phyloP scores from a whole-genome alignment of 2,888 invertebrate species.

The Protophormia terraenovae region DNA sequence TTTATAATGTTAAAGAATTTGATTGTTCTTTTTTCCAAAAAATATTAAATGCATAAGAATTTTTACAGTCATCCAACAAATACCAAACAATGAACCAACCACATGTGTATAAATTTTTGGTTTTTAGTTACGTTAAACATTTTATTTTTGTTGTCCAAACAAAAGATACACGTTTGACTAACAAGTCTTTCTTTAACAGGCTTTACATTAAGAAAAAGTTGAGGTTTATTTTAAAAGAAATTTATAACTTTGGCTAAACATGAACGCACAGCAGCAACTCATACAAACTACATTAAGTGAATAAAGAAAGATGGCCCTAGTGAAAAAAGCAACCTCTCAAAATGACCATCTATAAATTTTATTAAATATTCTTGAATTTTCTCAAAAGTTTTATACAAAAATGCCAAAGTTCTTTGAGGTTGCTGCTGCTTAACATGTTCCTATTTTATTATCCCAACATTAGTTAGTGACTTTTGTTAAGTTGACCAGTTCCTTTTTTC shows the following conservation, averaged over 20 bases:
- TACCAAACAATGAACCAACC: slow-evolving; percentile 47
- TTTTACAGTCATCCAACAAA: slow-evolving; percentile 17
- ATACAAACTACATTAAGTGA: slow-evolving; percentile 36
- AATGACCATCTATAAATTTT: slow-evolving; percentile 67
- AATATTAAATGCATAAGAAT: slow-evolving; percentile 10
- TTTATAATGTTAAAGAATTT: slow-evolving; percentile 42
- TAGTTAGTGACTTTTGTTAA: slow-evolving; percentile 47
- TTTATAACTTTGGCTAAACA: slow-evolving; percentile 59
- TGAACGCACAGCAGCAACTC: neutral
- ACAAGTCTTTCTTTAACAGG: neutral
- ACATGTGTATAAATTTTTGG: slow-evolving; percentile 66
- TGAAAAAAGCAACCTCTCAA: slow-evolving; percentile 47
- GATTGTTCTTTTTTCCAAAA: neutral
- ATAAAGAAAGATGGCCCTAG: slow-evolving; percentile 1
- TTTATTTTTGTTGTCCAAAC: slow-evolving; percentile 8
- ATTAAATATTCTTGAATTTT: slow-evolving; percentile 56
- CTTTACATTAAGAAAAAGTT: slow-evolving; percentile 51
- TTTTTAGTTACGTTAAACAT: slow-evolving; percentile 19
- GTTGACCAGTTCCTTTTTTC: neutral
- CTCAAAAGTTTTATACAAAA: slow-evolving; percentile 45
- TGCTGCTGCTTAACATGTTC: slow-evolving; percentile 47
- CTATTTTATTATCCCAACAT: slow-evolving; percentile 50
- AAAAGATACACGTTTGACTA: neutral
- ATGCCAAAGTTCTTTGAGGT: slow-evolving; percentile 49
- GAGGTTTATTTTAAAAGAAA: slow-evolving; percentile 67